Evolutionary conservation across 1,140 invertebrate genomes (phyloP), one percentile per base, ranked within the genome.

Genomic region (Trachymyrmex cornetzi): DNA sequence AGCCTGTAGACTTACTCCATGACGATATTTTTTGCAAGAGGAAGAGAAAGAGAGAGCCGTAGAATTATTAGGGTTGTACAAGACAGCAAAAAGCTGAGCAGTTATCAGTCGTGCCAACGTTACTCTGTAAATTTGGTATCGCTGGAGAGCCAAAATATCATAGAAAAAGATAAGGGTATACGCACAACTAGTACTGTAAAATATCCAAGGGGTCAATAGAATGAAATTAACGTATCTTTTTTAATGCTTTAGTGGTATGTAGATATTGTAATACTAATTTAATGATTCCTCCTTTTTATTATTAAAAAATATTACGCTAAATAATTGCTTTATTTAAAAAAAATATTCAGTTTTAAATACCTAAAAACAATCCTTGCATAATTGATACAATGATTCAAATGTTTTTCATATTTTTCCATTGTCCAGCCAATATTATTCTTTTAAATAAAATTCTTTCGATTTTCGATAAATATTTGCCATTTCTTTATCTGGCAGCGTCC

Each of bases 1-100:
- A 66, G 63, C n/a, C 66, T 77, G 84, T 80, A 81, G 85, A 87
- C 87, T 88, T 74, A 75, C 86, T 92, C n/a, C 66, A 85, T 63
- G 86, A 75, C 79, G 79, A 86, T 91, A 91, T 91, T 87, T 91
- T 89, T 63, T 72, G 22, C 5, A 27, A 6, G 27, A 74, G 27
- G 5, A 19, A 66, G 16, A 55, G n/a, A 44, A 12, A 84, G 72
- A 77, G 16, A 34, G 30, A 67, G 1, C 19, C 24, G 38, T 12
- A 84, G n/a, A 85, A 64, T 57, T 67, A 77, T 85, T 85, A 77
- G n/a, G 22, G 63, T 64, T 64, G 44, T 77, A 64, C 16, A n/a
- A 59, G 9, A 50, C 22, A 27, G 11, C 1, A 30, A 82, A 72
- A 82, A 82, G 30, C 61, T 22, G 38, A 22, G 38, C 38, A 69